These are phyloP conservation scores for Meloidogyne chitwoodi DNA, from an alignment of 1,140 invertebrate genomes.

Conservation along the genomic window DNA sequence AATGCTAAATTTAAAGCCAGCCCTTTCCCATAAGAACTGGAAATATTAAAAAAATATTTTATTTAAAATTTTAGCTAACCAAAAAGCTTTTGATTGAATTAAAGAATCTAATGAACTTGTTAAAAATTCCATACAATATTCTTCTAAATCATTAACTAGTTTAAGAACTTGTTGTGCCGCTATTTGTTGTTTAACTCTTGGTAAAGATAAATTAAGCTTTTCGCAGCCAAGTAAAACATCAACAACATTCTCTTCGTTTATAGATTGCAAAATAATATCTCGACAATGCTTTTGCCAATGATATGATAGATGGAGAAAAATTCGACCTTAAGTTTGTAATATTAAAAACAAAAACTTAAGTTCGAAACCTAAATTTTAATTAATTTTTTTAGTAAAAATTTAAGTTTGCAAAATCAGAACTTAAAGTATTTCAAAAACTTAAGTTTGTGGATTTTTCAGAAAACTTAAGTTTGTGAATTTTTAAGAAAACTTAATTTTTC, in stretches of 20 bases:
- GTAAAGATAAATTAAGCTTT: slow-evolving; percentile 48
- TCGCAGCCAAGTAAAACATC: slow-evolving; percentile 55
- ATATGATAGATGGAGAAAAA: slow-evolving; percentile 51
- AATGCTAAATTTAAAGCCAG: slow-evolving; percentile 53
- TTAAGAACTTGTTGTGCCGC: slow-evolving; percentile 39
- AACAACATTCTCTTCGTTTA: slow-evolving; percentile 52
- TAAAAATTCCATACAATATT: slow-evolving; percentile 54
- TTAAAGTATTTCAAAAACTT: too few species aligned
- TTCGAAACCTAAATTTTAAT: too few species aligned
- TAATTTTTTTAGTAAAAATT: too few species aligned
- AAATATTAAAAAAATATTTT: background rate
- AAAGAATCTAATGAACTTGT: slow-evolving; percentile 43
- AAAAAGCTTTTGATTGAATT: slow-evolving; percentile 47
- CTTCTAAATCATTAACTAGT: slow-evolving; percentile 46
- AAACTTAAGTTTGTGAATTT: too few species aligned
- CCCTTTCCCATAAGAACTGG: slow-evolving; percentile 38
- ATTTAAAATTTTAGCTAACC: background rate
- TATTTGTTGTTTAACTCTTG: slow-evolving; percentile 40
- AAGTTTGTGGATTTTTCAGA: too few species aligned
- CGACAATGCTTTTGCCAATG: slow-evolving; percentile 53
- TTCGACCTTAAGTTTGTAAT: slow-evolving; percentile 19
- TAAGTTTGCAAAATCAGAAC: too few species aligned
- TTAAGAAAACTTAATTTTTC: too few species aligned
- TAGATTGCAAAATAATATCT: slow-evolving; percentile 39
- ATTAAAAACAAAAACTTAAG: too few species aligned